Evolutionary conservation across 2,888 invertebrate genomes (phyloP).

Genomic region (Ennomos erosarius): DNA sequence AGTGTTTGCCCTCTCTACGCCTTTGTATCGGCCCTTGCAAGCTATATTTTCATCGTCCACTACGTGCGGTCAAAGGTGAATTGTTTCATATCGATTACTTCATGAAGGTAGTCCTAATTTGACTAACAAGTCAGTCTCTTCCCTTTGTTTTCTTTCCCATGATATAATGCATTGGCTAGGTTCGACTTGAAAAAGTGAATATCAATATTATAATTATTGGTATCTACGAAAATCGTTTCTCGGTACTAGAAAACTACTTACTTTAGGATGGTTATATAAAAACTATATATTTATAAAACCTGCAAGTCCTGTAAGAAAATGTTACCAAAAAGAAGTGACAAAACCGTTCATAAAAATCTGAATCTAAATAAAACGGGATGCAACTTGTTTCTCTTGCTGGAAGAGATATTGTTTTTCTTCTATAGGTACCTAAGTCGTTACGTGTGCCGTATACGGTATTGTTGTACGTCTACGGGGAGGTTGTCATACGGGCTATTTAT

Average conservation of each 20-base stretch:
- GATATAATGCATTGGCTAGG: not conserved
- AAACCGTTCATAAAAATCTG: slow-evolving; percentile 73
- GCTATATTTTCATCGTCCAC: slow-evolving; percentile 72
- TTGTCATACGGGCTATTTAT: slow-evolving; percentile 79
- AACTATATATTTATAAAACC: no score
- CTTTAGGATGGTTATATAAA: no score
- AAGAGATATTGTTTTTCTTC: slow-evolving; percentile 76
- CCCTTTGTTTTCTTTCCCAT: not conserved
- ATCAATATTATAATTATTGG: no score
- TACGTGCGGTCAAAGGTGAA: slow-evolving; percentile 32
- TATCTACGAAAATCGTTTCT: no score
- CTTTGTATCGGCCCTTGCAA: slow-evolving; percentile 73
- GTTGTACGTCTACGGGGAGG: slow-evolving; percentile 49
- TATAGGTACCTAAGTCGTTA: slow-evolving; percentile 49
- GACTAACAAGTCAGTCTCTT: slow-evolving; percentile 1
- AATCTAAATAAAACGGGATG: no score
- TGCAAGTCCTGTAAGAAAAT: no score
- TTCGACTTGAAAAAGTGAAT: not conserved
- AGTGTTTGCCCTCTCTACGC: slow-evolving; percentile 77
- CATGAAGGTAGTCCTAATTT: slow-evolving; percentile 18
- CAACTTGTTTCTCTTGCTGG: slow-evolving; percentile 68
- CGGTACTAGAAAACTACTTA: no score
- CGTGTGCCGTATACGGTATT: slow-evolving; percentile 4
- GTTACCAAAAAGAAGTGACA: slow-evolving; percentile 55
- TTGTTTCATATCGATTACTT: slow-evolving; percentile 30